A percentile compares a stretch with the other conserved stretches of the same genome.
Evolutionary conservation across 2,888 invertebrate genomes (phyloP).

Genomic region (Candidula unifasciata): DNA sequence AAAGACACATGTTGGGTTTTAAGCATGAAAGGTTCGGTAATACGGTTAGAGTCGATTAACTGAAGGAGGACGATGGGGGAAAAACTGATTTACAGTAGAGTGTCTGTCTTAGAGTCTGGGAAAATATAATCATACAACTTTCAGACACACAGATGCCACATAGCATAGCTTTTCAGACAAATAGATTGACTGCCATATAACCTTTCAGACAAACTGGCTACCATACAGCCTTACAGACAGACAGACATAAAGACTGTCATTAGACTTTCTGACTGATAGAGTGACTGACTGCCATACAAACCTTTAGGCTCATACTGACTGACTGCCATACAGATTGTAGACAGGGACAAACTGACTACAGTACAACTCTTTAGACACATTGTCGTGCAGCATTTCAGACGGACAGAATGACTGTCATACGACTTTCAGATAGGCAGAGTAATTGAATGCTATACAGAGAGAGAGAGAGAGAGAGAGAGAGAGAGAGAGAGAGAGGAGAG

Average conservation of each 20-base stretch:
- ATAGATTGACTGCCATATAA: constrained; percentile 17
- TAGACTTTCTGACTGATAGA: background rate
- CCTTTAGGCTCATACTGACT: constrained; percentile 16
- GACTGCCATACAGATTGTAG: constrained; percentile 28
- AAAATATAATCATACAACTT: background rate
- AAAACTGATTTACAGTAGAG: no score
- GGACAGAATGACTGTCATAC: background rate
- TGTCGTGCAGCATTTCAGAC: background rate
- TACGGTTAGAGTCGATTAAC: no score
- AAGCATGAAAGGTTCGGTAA: no score
- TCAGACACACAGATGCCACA: background rate
- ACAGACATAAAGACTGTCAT: constrained; percentile 35
- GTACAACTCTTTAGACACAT: constrained; percentile 29
- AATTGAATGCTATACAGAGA: background rate
- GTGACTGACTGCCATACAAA: background rate
- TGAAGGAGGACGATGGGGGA: no score
- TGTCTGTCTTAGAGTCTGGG: background rate
- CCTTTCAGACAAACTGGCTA: constrained; percentile 16
- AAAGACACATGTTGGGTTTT: no score
- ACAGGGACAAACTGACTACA: constrained; percentile 36
- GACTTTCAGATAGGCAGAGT: constrained; percentile 20
- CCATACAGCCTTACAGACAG: constrained; percentile 32
- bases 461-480: constrained; percentile 24
- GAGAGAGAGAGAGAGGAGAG: constrained; percentile 22
- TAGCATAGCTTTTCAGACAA: background rate